Conservation (phyloP, 2,888 invertebrate genomes). For the Sussaba pulchella region DNA sequence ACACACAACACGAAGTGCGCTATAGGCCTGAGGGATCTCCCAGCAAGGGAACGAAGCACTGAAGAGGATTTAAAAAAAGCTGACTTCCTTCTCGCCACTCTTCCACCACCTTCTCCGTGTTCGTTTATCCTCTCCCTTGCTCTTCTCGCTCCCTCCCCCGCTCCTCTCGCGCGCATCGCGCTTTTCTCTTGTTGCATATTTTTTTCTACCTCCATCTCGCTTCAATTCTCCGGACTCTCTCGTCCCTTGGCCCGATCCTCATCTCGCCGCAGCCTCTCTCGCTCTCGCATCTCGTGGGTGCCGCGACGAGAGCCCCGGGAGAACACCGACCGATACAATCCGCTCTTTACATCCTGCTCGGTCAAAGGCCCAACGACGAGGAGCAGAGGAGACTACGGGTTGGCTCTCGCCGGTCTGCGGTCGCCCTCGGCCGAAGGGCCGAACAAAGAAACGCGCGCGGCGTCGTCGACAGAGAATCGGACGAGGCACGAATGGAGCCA, state of each 20-base stretch:
- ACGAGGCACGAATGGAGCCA: background rate
- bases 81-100: constrained; percentile 33
- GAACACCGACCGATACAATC: too few species aligned
- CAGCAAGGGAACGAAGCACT: constrained; percentile 41
- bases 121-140: constrained; percentile 8
- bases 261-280: background rate
- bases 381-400: too few species aligned
- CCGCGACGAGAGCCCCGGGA: too few species aligned
- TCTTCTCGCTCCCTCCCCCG: background rate
- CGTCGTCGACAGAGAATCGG: too few species aligned
- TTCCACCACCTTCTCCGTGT: background rate
- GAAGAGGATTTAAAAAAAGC: constrained; percentile 42
- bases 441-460: background rate
- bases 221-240: background rate
- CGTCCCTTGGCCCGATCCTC: background rate
- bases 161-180: background rate
- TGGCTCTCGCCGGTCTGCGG: too few species aligned
- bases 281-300: background rate
- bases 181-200: background rate
- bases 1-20: constrained; percentile 22
- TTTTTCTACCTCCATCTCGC: background rate
- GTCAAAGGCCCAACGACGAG: too few species aligned
- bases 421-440: too few species aligned
- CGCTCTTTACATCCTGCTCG: too few species aligned
- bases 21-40: constrained; percentile 49